Evolutionary conservation across 2,888 invertebrate species (phyloP).

Genomic region (Nomada goodeniana): DNA sequence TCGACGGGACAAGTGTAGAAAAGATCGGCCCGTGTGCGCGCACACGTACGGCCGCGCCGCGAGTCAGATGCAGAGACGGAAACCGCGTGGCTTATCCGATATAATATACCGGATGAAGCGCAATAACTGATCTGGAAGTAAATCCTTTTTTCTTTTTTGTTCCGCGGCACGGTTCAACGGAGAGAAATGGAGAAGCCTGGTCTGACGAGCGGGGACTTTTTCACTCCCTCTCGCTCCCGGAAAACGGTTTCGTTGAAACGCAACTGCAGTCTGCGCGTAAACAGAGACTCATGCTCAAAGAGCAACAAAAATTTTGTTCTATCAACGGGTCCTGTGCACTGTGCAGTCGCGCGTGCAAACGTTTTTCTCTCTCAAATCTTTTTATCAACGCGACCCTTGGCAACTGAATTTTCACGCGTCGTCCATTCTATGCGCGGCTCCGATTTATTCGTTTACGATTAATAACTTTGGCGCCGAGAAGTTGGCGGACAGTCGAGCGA

Average conservation of each 20-base stretch:
- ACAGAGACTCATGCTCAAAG: constrained; percentile 46
- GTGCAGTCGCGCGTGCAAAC: constrained; percentile 19
- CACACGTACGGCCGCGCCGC: constrained; percentile 5
- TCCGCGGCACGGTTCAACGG: constrained; percentile 55
- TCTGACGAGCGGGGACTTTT: constrained; percentile 8
- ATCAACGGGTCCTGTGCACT: background rate
- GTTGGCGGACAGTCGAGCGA: too few relatives aligned
- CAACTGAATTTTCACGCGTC: background rate
- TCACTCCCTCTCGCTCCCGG: background rate
- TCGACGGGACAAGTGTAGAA: constrained; percentile 38
- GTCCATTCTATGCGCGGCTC: background rate
- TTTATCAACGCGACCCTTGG: background rate
- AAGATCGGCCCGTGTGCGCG: background rate
- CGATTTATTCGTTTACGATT: background rate
- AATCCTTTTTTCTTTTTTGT: constrained; percentile 49
- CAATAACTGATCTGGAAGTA: constrained; percentile 64
- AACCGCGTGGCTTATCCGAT: constrained; percentile 59
- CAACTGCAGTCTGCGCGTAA: constrained; percentile 27
- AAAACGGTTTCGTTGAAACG: constrained; percentile 48
- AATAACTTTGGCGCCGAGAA: too few relatives aligned
- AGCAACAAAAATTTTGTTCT: constrained; percentile 31
- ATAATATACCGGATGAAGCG: constrained; percentile 66
- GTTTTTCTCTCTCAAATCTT: constrained; percentile 6
- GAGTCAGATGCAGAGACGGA: constrained; percentile 49
- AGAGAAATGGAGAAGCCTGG: constrained; percentile 52